Evolutionary conservation across 2,888 invertebrate genomes (phyloP).

Genomic region (Globia sparganii): DNA sequence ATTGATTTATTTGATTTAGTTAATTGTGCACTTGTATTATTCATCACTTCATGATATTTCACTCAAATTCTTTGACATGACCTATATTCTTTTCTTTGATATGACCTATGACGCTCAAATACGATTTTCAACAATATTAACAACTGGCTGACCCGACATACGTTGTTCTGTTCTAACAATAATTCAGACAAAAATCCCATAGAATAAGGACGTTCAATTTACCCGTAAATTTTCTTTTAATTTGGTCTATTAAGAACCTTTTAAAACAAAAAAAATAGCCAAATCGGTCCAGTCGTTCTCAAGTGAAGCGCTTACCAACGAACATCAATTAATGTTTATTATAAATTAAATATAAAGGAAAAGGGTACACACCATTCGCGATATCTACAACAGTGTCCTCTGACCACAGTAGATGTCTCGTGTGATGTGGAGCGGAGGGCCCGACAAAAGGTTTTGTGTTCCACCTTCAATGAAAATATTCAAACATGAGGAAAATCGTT

Average conservation of each 20-base stretch:
- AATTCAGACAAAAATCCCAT: not conserved
- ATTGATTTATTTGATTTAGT: not conserved
- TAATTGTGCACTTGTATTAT: conserved; percentile 2
- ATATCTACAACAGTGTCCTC: conserved; percentile 77
- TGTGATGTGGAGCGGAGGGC: conserved; percentile 76
- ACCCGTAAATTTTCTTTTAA: not conserved
- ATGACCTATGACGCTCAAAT: not conserved
- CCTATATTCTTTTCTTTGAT: too few relatives aligned
- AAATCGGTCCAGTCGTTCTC: not conserved
- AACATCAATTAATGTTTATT: not conserved
- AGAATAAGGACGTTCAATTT: not conserved
- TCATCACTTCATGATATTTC: not conserved
- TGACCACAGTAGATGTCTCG: conserved; percentile 86
- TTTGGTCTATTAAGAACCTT: not conserved
- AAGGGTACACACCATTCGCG: conserved; percentile 69
- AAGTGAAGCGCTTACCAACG: not conserved
- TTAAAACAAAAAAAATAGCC: not conserved
- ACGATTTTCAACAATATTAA: not conserved
- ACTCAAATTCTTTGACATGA: not conserved
- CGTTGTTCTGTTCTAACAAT: not conserved
- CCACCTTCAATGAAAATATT: conserved; percentile 77
- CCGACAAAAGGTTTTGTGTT: conserved; percentile 80
- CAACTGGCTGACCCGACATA: not conserved
- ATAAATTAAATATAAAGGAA: conserved; percentile 9
- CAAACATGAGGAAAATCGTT: conserved; percentile 8